Evolutionary conservation across 2,113 vertebrate genomes (phyloP), one percentile per base, ranked within the genome.

Genomic region (Chaenogobius annularis): DNA sequence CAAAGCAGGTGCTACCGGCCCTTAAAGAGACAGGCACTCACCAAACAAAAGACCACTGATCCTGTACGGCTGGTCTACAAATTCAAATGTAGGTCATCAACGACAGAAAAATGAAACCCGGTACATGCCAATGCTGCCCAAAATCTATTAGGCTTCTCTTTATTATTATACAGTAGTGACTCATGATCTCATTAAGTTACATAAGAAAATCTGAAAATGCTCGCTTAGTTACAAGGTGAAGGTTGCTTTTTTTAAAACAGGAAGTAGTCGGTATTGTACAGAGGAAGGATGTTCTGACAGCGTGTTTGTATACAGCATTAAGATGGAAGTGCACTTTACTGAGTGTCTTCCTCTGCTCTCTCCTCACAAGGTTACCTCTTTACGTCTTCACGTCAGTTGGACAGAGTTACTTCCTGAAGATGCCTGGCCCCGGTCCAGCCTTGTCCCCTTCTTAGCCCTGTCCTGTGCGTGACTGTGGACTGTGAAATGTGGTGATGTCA

Each of bases 251-350:
- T 66, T 68, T 80, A 73, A 83, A 85, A 80, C 85, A 88, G 89
- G 88, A 90, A 83, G 79, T 74, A 9, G 61, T 74, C 74, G 47
- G 35, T 68, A 50, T 37, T 58, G 78, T 70, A 82, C 77, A 89
- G 73, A 88, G 87, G 84, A 89, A 90, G 88, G 80, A 89, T 85
- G 85, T 89, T 75, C 68, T 5, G 63, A 48, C 14, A 22, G 37
- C 17, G 75, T 58, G 74, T 64, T 78, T 43, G 44, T 52, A 66
- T 70, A 59, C 65, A 52, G 63, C 58, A 58, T 37, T 22, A 31
- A 68, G 55, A 47, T 79, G 70, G 65, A 91, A 86, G 80, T 82
- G 55, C 70, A 55, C 72, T 82, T 80, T 11, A 82, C 80, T 70
- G 76, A 73, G 79, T 69, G 56, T 69, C 81, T 88, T 89, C 81